A percentile compares a stretch with the other conserved stretches of the same genome.
phyloP scores from a whole-genome alignment of 2,113 vertebrate genomes.

The Hippoglossus stenolepis region DNA sequence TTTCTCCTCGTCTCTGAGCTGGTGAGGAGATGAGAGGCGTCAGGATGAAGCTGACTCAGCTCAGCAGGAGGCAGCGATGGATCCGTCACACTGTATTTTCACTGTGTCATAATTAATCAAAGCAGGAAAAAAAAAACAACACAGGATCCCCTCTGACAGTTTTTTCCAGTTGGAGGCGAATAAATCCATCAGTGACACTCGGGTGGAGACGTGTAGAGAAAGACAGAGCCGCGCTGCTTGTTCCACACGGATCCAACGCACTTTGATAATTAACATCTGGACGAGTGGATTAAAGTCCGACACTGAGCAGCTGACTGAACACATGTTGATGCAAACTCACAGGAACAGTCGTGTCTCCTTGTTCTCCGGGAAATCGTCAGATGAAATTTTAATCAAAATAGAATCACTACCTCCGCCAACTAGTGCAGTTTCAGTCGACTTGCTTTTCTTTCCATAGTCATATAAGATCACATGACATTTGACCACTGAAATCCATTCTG shows the following conservation, averaged over 20 bases:
- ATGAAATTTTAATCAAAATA: background rate
- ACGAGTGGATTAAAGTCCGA: background rate
- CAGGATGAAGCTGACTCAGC: slow-evolving; percentile 7
- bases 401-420: no score
- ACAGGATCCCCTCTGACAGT: background rate
- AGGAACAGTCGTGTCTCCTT: background rate
- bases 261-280: background rate
- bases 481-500: no score
- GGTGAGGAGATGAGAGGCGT: background rate
- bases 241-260: background rate
- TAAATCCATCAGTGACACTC: slow-evolving; percentile 18
- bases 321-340: no score
- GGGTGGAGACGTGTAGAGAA: background rate
- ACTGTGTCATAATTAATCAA: slow-evolving; percentile 34
- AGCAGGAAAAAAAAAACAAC: background rate
- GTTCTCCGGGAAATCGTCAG: background rate
- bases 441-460: no score
- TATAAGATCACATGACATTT: no score
- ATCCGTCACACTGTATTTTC: slow-evolving; percentile 31
- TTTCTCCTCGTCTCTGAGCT: background rate
- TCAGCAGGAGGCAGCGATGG: slow-evolving; percentile 16
- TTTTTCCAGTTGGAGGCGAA: slow-evolving; percentile 20
- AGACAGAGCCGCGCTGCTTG: background rate
- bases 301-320: background rate
- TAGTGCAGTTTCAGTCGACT: no score